Conservation (phyloP, 2,797 vertebrate species). For the Discoglossus pictus region DNA sequence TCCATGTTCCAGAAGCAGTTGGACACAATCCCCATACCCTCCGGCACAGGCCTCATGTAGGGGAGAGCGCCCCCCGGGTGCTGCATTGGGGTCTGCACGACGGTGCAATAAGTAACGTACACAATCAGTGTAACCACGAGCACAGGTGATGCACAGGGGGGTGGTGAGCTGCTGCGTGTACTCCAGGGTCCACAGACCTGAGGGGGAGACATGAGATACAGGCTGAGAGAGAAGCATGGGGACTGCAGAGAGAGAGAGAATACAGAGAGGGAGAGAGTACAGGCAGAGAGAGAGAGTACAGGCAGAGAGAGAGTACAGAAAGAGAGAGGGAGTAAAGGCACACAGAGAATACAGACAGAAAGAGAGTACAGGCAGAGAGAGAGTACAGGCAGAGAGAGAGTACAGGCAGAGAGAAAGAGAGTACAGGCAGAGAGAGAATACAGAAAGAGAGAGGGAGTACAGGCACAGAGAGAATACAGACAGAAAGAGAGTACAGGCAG, state of each 20-base stretch:
- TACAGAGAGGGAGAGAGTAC: too few relatives aligned
- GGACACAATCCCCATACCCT: conserved; percentile 60
- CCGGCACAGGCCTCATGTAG: conserved; percentile 73
- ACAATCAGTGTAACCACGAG: conserved; percentile 63
- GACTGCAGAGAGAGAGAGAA: too few relatives aligned
- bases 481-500: too few relatives aligned
- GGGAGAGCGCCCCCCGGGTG: conserved; percentile 62
- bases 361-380: too few relatives aligned
- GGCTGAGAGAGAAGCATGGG: background rate
- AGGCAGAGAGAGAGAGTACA: too few relatives aligned
- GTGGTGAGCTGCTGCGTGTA: conserved; percentile 72
- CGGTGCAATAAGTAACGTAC: conserved; percentile 66
- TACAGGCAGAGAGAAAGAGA: too few relatives aligned
- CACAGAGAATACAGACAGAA: background rate
- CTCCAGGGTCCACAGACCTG: conserved; percentile 79
- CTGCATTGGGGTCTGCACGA: conserved; percentile 62
- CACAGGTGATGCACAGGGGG: conserved; percentile 69
- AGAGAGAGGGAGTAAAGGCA: background rate
- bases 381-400: too few relatives aligned
- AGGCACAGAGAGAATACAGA: too few relatives aligned
- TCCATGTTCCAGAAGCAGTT: conserved; percentile 68
- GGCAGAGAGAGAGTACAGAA: background rate
- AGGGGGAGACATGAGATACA: background rate
- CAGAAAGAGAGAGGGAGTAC: too few relatives aligned
- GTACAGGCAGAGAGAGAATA: too few relatives aligned